These are phyloP conservation scores for Perdix hodgsoniae DNA, from an alignment of 2,797 vertebrate species.

Conservation along the genomic window DNA sequence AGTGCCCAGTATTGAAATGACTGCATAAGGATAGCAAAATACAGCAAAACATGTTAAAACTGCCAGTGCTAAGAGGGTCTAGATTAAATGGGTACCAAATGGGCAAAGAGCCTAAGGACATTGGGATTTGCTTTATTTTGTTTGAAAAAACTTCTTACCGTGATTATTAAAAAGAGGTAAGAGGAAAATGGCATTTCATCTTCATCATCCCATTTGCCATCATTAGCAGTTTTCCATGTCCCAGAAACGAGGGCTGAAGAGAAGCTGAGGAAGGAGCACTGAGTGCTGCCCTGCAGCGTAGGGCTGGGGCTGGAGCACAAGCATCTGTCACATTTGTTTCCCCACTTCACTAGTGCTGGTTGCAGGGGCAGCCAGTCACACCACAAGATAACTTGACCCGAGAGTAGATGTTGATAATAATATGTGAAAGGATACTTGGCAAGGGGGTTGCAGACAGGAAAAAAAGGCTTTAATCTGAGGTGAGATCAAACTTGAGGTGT, in stretches of 20 bases:
- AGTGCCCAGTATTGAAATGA: neutral
- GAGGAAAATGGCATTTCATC: neutral
- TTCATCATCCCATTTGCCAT: neutral
- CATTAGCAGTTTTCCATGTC: neutral
- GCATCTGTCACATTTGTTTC: neutral
- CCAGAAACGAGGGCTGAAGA: neutral
- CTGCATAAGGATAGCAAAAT: conserved; percentile 41
- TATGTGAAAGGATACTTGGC: neutral
- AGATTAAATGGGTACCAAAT: neutral
- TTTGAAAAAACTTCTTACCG: neutral
- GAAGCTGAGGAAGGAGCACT: neutral
- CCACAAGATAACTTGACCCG: neutral
- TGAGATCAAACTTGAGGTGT: neutral
- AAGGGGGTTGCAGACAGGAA: neutral
- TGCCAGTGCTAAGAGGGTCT: neutral
- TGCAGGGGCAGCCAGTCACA: neutral
- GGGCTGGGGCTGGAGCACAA: neutral
- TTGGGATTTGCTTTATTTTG: neutral
- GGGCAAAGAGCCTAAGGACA: neutral
- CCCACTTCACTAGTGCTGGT: neutral
- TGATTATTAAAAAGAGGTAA: neutral
- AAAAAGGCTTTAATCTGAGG: neutral
- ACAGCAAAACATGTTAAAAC: neutral
- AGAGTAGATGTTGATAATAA: neutral
- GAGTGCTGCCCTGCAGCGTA: neutral